Conservation (phyloP, 1,140 invertebrate genomes). For the Goniozus legneri region DNA sequence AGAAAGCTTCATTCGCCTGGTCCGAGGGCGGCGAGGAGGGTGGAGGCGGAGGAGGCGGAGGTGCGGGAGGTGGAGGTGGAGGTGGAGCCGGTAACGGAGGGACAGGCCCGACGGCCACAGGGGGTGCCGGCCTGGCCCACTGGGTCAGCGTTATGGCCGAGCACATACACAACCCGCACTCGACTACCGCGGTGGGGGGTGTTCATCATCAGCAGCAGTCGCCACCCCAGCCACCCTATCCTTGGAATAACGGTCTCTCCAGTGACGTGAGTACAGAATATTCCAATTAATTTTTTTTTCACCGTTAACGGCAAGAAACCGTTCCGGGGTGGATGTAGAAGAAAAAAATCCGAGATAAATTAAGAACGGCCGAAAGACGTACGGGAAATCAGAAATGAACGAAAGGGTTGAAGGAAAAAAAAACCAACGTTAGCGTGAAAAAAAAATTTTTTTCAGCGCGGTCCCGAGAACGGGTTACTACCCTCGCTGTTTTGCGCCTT, state of each 20-base stretch:
- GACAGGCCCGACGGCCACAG: conserved; percentile 36
- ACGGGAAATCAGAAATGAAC: conserved; percentile 19
- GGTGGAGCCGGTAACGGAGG: conserved; percentile 36
- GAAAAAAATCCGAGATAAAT: conserved; percentile 10
- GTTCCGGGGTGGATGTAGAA: too few species aligned
- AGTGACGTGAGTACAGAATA: conserved; percentile 58
- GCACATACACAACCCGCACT: conserved; percentile 60
- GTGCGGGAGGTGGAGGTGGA: conserved; percentile 32
- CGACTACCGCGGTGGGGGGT: conserved; percentile 39
- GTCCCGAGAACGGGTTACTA: conserved; percentile 18
- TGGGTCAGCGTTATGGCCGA: conserved; percentile 69
- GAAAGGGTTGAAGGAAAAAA: conserved; percentile 31
- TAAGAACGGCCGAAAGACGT: conserved; percentile 3
- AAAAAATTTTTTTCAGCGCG: too few species aligned
- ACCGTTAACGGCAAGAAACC: too few species aligned
- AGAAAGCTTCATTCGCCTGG: conserved; percentile 54
- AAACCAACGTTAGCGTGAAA: too few species aligned
- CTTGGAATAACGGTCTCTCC: conserved; percentile 59
- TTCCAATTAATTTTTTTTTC: too few species aligned
- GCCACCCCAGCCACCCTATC: conserved; percentile 56
- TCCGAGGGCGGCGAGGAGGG: conserved; percentile 45
- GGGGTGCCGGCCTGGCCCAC: conserved; percentile 57
- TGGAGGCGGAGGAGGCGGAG: conserved; percentile 33
- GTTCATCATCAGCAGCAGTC: conserved; percentile 52
- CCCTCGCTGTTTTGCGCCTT: conserved; percentile 31